Conservation (phyloP, 2,888 invertebrate species). For the Rhimphoctona megacephalus region DNA sequence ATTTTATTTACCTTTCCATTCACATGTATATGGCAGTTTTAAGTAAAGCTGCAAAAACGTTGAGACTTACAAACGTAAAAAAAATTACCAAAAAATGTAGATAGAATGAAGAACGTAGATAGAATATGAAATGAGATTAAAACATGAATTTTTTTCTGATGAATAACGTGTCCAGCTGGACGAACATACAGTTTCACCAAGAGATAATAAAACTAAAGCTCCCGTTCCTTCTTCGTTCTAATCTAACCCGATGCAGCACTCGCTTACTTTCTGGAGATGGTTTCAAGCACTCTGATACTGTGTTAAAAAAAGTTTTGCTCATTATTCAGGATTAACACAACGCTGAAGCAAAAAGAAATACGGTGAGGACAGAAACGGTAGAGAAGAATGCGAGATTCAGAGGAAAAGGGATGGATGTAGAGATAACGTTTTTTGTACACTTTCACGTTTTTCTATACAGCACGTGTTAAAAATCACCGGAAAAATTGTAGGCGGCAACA, state of each 20-base stretch:
- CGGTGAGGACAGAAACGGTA: background rate
- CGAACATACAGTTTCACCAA: slow-evolving; percentile 8
- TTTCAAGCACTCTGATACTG: slow-evolving; percentile 48
- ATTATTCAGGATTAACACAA: slow-evolving; percentile 77
- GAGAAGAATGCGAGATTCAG: slow-evolving; percentile 9
- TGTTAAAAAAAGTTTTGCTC: slow-evolving; percentile 74
- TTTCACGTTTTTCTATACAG: background rate
- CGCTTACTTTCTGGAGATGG: slow-evolving; percentile 17
- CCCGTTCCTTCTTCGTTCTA: slow-evolving; percentile 27
- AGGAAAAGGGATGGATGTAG: background rate
- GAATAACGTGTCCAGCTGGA: slow-evolving; percentile 7
- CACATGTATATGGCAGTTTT: background rate
- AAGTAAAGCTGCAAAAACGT: background rate
- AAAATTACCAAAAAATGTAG: background rate
- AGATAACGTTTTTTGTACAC: slow-evolving; percentile 5
- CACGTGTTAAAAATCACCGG: background rate
- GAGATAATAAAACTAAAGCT: slow-evolving; percentile 28
- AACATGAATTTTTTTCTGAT: background rate
- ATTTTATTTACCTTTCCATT: background rate
- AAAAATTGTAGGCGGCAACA: background rate
- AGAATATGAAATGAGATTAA: slow-evolving; percentile 32
- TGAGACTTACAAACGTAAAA: slow-evolving; percentile 1
- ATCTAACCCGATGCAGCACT: slow-evolving; percentile 37
- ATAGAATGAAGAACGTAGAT: background rate
- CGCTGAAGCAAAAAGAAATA: slow-evolving; percentile 28